Percentiles rank a stretch among this genome's conserved stretches.
phyloP scores from a whole-genome alignment of 2,797 vertebrate species.

The Mormyrus hasselquistii region DNA sequence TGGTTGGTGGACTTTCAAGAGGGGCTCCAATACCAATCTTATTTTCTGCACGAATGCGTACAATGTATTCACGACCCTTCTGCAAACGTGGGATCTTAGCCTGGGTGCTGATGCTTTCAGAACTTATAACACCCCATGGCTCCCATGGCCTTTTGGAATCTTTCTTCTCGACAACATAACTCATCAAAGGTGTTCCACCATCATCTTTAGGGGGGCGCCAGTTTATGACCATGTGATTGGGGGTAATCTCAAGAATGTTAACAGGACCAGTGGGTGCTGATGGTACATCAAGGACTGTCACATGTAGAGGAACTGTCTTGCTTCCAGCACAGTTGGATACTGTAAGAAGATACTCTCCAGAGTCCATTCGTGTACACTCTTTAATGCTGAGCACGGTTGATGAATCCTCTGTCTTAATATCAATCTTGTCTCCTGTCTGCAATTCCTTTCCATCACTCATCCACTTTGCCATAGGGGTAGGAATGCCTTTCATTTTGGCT shows the following conservation, averaged over 20 bases:
- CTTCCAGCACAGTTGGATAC: slow-evolving; percentile 86
- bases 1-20: slow-evolving; percentile 86
- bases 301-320: slow-evolving; percentile 85
- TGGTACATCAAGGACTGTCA: slow-evolving; percentile 91
- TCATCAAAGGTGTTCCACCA: slow-evolving; percentile 88
- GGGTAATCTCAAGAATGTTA: slow-evolving; percentile 89
- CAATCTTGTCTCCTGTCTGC: slow-evolving; percentile 74
- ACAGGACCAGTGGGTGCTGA: slow-evolving; percentile 85
- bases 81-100: slow-evolving; percentile 88
- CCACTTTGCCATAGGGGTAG: slow-evolving; percentile 88
- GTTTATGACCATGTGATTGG: slow-evolving; percentile 89
- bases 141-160: slow-evolving; percentile 86
- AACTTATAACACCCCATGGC: slow-evolving; percentile 90
- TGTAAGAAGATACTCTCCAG: slow-evolving; percentile 86
- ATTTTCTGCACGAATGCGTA: slow-evolving; percentile 91
- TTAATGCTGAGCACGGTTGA: slow-evolving; percentile 83
- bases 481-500: slow-evolving; percentile 89
- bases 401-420: slow-evolving; percentile 69
- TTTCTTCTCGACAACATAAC: slow-evolving; percentile 92
- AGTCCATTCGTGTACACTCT: slow-evolving; percentile 78
- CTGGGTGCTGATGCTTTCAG: slow-evolving; percentile 76
- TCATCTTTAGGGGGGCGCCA: slow-evolving; percentile 96
- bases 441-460: slow-evolving; percentile 79
- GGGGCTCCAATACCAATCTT: slow-evolving; percentile 89
- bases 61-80: slow-evolving; percentile 89